These are phyloP conservation scores for Drosophila cardini DNA, from an alignment of 1,140 invertebrate genomes.

Conservation along the genomic window DNA sequence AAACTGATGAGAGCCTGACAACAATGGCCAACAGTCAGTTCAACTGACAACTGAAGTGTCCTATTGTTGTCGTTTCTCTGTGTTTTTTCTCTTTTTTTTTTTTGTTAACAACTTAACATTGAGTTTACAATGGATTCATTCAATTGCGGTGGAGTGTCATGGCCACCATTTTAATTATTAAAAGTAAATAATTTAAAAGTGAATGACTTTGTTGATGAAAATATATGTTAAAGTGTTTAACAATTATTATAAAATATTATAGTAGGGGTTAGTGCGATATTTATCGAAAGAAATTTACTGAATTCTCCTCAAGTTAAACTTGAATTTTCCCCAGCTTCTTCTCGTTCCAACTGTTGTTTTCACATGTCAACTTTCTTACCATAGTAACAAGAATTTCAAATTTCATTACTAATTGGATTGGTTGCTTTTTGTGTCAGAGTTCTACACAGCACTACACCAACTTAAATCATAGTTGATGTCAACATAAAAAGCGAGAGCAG, in stretches of 20 bases:
- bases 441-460: neutral
- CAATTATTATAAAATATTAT: too few species aligned
- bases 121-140: neutral
- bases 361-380: neutral
- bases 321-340: too few species aligned
- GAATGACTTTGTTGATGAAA: neutral
- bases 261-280: too few species aligned
- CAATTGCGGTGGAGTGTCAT: neutral
- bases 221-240: neutral
- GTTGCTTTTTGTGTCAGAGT: slow-evolving; percentile 9
- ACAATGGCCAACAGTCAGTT: slow-evolving; percentile 2
- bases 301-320: too few species aligned
- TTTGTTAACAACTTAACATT: slow-evolving; percentile 23
- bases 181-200: slow-evolving; percentile 1
- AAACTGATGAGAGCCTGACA: neutral
- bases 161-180: neutral
- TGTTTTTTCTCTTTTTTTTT: neutral
- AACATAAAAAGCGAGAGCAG: too few species aligned
- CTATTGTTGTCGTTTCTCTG: neutral
- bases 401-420: slow-evolving; percentile 31
- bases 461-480: neutral
- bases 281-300: too few species aligned
- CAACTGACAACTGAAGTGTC: slow-evolving; percentile 21
- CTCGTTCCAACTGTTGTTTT: neutral
- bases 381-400: slow-evolving; percentile 1